A percentile compares a stretch with the other conserved stretches of the same genome.
These are phyloP conservation scores for Gila robusta DNA, from an alignment of 2,797 vertebrate species.

Conservation along the genomic window DNA sequence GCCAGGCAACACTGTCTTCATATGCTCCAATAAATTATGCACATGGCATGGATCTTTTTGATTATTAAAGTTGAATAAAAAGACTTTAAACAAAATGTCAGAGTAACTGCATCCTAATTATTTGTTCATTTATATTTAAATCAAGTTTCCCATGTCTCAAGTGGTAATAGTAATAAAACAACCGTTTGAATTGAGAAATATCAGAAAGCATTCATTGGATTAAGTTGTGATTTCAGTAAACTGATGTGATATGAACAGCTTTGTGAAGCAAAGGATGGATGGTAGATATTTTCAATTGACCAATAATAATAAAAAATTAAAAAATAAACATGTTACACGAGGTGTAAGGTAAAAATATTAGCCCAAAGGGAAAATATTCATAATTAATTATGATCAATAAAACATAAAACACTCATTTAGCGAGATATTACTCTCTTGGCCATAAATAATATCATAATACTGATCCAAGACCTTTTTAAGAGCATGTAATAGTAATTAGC, in stretches of 20 bases:
- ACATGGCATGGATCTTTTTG: neutral
- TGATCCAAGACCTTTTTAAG: neutral
- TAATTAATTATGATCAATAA: neutral
- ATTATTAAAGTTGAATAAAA: neutral
- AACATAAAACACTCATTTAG: too few species aligned
- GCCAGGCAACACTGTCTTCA: neutral
- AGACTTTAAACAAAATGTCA: neutral
- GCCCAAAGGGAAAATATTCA: neutral
- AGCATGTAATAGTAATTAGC: neutral
- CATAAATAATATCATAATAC: neutral
- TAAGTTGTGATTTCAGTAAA: neutral
- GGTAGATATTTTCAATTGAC: neutral
- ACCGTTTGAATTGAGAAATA: neutral
- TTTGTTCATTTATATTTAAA: neutral
- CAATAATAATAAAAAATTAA: too few species aligned
- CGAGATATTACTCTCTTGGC: neutral
- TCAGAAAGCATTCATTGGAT: neutral
- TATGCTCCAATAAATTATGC: neutral
- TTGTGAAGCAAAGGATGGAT: neutral
- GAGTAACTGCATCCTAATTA: neutral
- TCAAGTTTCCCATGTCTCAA: neutral
- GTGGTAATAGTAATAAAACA: neutral
- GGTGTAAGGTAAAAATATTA: neutral
- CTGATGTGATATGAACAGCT: neutral
- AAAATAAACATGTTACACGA: too few species aligned